phyloP scores from a whole-genome alignment of 2,113 vertebrate genomes.

The Macaca nemestrina region DNA sequence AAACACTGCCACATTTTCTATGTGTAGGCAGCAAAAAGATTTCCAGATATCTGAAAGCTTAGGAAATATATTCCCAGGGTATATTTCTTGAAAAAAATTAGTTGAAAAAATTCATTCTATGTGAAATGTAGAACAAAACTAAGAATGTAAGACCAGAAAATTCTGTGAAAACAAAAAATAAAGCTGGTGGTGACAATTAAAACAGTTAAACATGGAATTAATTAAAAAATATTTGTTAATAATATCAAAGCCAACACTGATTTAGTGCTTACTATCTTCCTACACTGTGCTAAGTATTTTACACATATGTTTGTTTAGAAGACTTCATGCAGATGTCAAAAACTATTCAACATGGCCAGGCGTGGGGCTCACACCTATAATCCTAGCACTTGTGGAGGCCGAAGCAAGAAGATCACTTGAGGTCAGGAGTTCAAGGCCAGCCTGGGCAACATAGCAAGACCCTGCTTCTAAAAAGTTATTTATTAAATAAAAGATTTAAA shows the following conservation, averaged over 20 bases:
- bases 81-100: not conserved
- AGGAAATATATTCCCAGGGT: not conserved
- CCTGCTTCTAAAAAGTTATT: not conserved
- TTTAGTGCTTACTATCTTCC: not conserved
- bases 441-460: no score
- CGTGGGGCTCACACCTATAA: no score
- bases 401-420: no score
- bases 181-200: not conserved
- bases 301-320: not conserved
- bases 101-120: slow-evolving; percentile 32
- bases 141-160: not conserved
- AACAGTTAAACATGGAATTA: not conserved
- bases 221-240: slow-evolving; percentile 23
- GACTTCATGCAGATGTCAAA: not conserved
- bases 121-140: not conserved
- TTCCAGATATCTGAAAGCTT: not conserved
- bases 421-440: no score
- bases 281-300: not conserved
- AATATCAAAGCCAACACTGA: not conserved
- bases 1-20: not conserved
- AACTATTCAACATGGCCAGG: not conserved
- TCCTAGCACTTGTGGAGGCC: no score
- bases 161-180: not conserved
- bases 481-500: not conserved
- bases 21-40: not conserved